Conservation (phyloP, 30 jellyfish, hydroid and myxozoan species). For the Turritopsis dohrnii region DNA sequence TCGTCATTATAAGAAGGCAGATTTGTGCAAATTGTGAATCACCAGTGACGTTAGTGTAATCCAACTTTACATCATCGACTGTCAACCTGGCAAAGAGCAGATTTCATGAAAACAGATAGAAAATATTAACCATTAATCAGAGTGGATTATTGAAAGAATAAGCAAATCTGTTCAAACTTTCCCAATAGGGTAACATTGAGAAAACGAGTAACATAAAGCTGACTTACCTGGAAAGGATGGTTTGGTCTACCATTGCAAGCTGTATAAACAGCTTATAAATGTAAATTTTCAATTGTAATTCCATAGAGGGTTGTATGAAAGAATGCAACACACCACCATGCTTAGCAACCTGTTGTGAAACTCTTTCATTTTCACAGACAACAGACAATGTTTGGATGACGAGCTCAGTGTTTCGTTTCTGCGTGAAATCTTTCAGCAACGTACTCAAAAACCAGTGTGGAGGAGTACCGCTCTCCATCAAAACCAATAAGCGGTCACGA, state of each 20-base stretch:
- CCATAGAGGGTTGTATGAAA: not conserved
- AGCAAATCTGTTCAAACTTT: too few relatives aligned
- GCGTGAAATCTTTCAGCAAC: constrained; percentile 15
- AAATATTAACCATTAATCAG: not conserved
- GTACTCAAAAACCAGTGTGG: not conserved
- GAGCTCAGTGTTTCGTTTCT: constrained; percentile 12
- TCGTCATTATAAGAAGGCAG: not conserved
- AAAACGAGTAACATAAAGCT: not conserved
- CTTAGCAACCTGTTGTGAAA: not conserved
- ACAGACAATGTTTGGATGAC: not conserved
- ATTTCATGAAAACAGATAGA: not conserved
- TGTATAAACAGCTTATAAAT: not conserved
- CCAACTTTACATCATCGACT: not conserved
- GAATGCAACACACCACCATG: not conserved
- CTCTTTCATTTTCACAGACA: constrained; percentile 1
- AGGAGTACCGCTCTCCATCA: not conserved
- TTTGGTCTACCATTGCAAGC: not conserved
- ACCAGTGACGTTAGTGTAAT: not conserved
- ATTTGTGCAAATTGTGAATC: not conserved
- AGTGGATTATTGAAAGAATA: not conserved
- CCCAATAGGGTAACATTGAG: not conserved
- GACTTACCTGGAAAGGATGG: not conserved
- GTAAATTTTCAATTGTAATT: not conserved
- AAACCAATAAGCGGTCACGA: not conserved
- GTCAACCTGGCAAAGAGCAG: not conserved